A percentile compares a stretch with the other conserved stretches of the same genome.
phyloP scores from a whole-genome alignment of 1,140 invertebrate species.

The Aphidius ervi region DNA sequence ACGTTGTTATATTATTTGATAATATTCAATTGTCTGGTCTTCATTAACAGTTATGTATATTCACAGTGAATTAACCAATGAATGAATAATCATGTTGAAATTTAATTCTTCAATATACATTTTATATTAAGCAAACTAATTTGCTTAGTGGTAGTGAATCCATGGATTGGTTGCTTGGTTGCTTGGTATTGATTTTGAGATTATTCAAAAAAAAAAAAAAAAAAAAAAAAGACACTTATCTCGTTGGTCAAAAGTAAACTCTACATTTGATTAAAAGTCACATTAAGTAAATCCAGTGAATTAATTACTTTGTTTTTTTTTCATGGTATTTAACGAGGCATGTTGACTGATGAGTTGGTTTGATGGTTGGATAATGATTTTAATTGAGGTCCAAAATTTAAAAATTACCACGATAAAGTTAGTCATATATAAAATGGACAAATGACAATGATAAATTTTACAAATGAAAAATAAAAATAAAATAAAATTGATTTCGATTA shows the following conservation, averaged over 20 bases:
- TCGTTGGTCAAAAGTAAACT: constrained; percentile 25
- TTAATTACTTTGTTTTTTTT: constrained; percentile 16
- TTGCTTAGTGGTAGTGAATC: no score
- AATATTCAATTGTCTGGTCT: background rate
- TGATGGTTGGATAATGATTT: constrained; percentile 25
- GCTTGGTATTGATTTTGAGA: no score
- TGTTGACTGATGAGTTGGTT: constrained; percentile 22
- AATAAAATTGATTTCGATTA: no score
- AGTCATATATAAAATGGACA: background rate
- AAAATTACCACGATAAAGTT: constrained; percentile 18
- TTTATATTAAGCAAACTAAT: no score
- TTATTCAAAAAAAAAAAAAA: no score
- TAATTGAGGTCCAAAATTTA: constrained; percentile 28
- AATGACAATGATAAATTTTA: no score
- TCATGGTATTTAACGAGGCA: constrained; percentile 2
- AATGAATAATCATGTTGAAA: no score
- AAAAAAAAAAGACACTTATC: background rate
- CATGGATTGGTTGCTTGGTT: no score
- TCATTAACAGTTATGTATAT: no score
- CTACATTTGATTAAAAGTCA: constrained; percentile 25
- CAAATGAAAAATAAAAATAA: no score
- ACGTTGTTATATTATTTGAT: constrained; percentile 15
- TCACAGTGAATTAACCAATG: no score
- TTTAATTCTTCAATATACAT: no score
- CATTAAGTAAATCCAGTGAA: constrained; percentile 19